These are phyloP conservation scores for Cantharis flavilabris DNA, from an alignment of 2,888 invertebrate species.

Conservation along the genomic window DNA sequence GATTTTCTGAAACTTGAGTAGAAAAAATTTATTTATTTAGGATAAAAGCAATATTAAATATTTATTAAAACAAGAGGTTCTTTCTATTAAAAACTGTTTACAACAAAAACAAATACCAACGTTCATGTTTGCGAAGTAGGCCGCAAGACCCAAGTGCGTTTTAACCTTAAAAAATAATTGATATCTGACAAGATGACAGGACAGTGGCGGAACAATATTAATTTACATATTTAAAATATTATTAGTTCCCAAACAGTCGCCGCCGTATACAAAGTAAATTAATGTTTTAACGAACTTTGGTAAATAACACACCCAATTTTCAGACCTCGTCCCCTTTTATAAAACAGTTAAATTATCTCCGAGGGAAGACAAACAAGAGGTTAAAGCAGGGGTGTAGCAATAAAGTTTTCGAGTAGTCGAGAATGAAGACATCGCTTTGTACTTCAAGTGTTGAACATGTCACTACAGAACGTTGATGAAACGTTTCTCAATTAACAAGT, in stretches of 20 bases:
- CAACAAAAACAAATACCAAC: not conserved
- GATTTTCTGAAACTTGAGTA: not conserved
- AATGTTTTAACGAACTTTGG: not conserved
- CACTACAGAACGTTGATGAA: not conserved
- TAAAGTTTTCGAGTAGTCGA: not conserved
- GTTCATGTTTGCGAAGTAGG: no score
- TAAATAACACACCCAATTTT: not conserved
- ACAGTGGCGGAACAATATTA: no score
- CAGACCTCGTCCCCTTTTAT: not conserved
- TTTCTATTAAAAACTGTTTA: not conserved
- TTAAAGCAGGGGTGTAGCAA: not conserved
- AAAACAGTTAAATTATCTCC: not conserved
- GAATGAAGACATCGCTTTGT: not conserved
- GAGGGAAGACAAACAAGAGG: not conserved
- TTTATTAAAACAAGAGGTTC: not conserved
- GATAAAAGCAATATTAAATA: not conserved
- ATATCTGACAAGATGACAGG: no score
- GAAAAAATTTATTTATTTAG: not conserved
- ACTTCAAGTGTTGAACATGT: not conserved
- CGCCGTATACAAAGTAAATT: not conserved
- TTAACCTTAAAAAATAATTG: no score
- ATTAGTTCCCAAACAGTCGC: not conserved
- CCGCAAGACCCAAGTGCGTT: no score
- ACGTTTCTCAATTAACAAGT: not conserved
- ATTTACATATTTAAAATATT: not conserved